Evolutionary conservation across 2,888 invertebrate species (phyloP), one percentile per base, ranked within the genome.

Genomic region (Lithodes maja): DNA sequence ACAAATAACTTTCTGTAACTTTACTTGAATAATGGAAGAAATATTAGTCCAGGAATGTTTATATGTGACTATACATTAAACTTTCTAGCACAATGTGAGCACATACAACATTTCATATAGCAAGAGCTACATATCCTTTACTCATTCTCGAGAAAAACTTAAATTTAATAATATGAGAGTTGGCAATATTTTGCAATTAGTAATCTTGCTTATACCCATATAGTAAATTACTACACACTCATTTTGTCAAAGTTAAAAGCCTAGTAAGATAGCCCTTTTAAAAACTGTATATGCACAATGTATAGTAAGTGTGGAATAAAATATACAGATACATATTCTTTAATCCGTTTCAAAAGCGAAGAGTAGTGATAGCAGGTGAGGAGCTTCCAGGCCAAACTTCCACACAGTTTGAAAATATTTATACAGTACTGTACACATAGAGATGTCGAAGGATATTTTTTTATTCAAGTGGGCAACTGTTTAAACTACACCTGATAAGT

Each of bases 271-370:
- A 33, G 33, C 33, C 33, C 33, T 33, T 33, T 0, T 33, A 33
- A 33, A 33, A 33, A 33, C 33, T 33, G 33, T 77, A 33, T 61
- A 61, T 61, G 61, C 12, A 61, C 61, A 61, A 12, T 33, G 33
- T 33, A 33, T 61, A 61, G 7, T 33, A 53, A 15, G 15, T 80
- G 15, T 80, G 54, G 12, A 80, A 9, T 52, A 54, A 53, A 54
- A 54, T 80, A 80, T 80, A 80, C 33, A 80, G 3, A 80, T 50
- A 78, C 54, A 53, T 54, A 80, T 15, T n/a, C 71, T 71, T 17
- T 71, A n/a, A 71, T n/a, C 17, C 17, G 17, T 71, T 71, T 71
- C 71, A 12, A n/a, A 61, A 61, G 68, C 68, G 15, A 5, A n/a
- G 17, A 71, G 15, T 71, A 71, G 71, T 17, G 3, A 71, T 12